Evolutionary conservation across 2,797 vertebrate genomes (phyloP), one percentile per base, ranked within the genome.

Genomic region (Sebastes diaconus): DNA sequence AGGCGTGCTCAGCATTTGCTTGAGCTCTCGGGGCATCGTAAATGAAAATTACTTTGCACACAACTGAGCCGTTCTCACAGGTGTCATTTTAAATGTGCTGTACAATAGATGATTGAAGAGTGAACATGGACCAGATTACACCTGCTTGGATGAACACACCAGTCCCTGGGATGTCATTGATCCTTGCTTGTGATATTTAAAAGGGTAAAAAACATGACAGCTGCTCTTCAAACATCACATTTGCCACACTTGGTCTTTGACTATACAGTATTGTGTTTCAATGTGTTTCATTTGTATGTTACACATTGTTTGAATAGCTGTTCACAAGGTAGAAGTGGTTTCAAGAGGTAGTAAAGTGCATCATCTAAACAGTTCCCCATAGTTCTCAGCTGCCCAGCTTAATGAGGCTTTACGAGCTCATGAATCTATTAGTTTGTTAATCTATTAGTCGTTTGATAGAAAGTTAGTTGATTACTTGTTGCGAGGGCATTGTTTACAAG

Each of bases 51-150:
- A 60, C 57, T 64, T 60, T 58, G 25, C 8, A 29, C 58, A 65
- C 30, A 32, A 73, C 67, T 50, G 30, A 83, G 61, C 58, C 24
- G 68, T 72, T 80, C 55, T 65, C 50, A 65, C 14, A 75, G 36
- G 68, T 84, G 68, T 74, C 42, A 71, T 81, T 74, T 81, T 36
- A 71, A 57, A 75, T 57, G 36, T 68, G 14, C 6, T 50, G 24
- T 4, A 80, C 46, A 70, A 65, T 71, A 64, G 39, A 57, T 80
- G 69, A 69, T 32, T 72, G 64, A 67, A 60, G 39, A 70, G 16
- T 68, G 66, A 83, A 77, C 77, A 57, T 76, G 71, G 74, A 75
- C 71, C 67, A 73, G 60, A 75, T 78, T 81, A 68, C 29, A 76
- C 18, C 52, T 65, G 67, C 61, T 77, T 52, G 36, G 27, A 69